Evolutionary conservation across 30 jellyfish, hydroid and myxozoan genomes (phyloP).

Genomic region (Rhopilema esculentum): DNA sequence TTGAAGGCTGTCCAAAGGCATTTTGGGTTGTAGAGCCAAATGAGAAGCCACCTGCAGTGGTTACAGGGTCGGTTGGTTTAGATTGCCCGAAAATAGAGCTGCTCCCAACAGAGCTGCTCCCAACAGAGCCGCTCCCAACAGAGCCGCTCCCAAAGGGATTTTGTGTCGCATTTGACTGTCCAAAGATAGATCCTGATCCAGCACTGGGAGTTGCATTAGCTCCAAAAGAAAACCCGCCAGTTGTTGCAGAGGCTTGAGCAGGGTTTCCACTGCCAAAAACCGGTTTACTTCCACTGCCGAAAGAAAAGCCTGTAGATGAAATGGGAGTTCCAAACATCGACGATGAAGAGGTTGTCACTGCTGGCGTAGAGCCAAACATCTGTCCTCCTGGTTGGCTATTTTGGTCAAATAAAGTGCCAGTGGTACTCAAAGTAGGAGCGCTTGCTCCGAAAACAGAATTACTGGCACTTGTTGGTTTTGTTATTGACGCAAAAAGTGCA

Average conservation of each 20-base stretch:
- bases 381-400: constrained; percentile 10
- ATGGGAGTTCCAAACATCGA: not conserved
- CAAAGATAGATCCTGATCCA: not conserved
- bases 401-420: constrained; percentile 42
- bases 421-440: constrained; percentile 14
- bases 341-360: not conserved
- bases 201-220: constrained; percentile 7
- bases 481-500: constrained; percentile 48
- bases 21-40: constrained; percentile 28
- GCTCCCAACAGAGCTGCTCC: constrained; percentile 15
- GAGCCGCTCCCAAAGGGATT: constrained; percentile 30
- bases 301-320: constrained; percentile 1
- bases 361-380: constrained; percentile 3
- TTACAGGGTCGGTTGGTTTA: not conserved
- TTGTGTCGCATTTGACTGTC: not conserved
- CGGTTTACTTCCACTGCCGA: constrained; percentile 8
- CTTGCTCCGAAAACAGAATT: constrained; percentile 44
- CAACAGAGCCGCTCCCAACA: constrained; percentile 18
- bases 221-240: constrained; percentile 8
- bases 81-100: constrained; percentile 14
- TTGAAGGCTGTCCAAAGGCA: constrained; percentile 29
- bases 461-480: not conserved
- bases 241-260: not conserved
- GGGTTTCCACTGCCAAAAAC: not conserved
- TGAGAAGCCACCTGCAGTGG: constrained; percentile 13